Evolutionary conservation across 2,797 vertebrate species (phyloP).

Genomic region (Platyrinchus mystaceus): DNA sequence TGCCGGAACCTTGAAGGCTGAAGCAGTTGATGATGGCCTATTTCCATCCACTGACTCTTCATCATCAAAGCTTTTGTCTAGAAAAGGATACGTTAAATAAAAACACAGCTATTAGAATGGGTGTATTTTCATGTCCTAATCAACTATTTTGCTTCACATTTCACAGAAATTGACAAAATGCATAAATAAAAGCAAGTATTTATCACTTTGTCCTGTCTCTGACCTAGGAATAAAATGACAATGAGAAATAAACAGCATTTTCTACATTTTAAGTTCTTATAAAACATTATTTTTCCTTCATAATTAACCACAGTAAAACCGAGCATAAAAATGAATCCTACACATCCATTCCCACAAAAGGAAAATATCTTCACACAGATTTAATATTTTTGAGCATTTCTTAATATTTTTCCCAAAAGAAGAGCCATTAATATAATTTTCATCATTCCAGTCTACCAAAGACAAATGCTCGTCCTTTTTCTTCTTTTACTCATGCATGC

Average conservation of each 20-base stretch:
- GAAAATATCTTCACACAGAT: background rate
- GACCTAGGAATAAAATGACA: background rate
- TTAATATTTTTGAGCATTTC: background rate
- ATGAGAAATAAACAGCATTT: slow-evolving; percentile 24
- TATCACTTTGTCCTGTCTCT: background rate
- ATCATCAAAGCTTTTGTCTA: slow-evolving; percentile 98
- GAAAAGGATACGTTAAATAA: slow-evolving; percentile 34
- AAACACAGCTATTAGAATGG: slow-evolving; percentile 35
- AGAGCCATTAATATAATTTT: background rate
- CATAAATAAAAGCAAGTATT: background rate
- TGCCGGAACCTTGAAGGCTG: slow-evolving; percentile 93
- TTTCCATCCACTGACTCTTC: slow-evolving; percentile 97
- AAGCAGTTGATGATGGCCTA: slow-evolving; percentile 87
- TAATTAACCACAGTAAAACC: slow-evolving; percentile 4
- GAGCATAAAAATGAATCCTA: background rate
- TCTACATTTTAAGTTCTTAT: background rate
- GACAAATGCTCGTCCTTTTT: slow-evolving; percentile 32
- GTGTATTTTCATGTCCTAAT: background rate
- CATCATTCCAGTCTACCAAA: background rate
- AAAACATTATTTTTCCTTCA: slow-evolving; percentile 4
- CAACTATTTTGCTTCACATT: background rate
- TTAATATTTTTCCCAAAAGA: background rate
- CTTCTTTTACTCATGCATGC: slow-evolving; percentile 60
- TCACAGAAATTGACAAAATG: slow-evolving; percentile 1
- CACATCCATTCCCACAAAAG: background rate